phyloP scores from a whole-genome alignment of 2,797 vertebrate genomes.

The Sciurus carolinensis region DNA sequence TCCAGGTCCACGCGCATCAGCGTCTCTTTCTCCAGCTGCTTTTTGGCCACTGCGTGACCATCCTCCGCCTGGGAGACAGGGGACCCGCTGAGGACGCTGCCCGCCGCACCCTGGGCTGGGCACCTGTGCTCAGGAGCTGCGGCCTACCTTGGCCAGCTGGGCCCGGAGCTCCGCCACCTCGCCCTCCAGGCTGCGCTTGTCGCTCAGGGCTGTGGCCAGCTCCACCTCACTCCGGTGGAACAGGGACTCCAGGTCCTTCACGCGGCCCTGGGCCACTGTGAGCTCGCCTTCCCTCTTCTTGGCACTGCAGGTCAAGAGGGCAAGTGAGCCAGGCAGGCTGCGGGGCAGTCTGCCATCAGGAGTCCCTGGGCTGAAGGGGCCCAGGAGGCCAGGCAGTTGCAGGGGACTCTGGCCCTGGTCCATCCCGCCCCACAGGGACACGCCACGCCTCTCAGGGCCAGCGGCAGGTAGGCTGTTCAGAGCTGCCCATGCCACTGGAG shows the following conservation, averaged over 20 bases:
- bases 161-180: constrained; percentile 93
- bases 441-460: too few species aligned
- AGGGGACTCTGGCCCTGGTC: too few species aligned
- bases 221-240: constrained; percentile 94
- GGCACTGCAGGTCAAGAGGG: constrained; percentile 87
- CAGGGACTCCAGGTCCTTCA: constrained; percentile 94
- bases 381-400: too few species aligned
- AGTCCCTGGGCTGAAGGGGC: not conserved
- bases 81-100: not conserved
- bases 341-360: fast-evolving
- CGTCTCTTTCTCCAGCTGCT: constrained; percentile 97
- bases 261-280: constrained; percentile 91
- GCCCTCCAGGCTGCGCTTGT: constrained; percentile 92
- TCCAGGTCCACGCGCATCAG: constrained; percentile 97
- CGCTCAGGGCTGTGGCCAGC: constrained; percentile 93
- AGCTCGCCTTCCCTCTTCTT: constrained; percentile 96
- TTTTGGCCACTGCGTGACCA: constrained; percentile 94
- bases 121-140: not conserved
- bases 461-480: too few species aligned
- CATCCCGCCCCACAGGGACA: too few species aligned
- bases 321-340: fast-evolving
- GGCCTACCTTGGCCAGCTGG: constrained; percentile 93
- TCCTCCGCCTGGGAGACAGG: constrained; percentile 91
- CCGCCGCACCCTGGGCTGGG: fast-evolving
- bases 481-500: too few species aligned